These are phyloP conservation scores for Pachyuromys duprasi DNA, from an alignment of 2,797 vertebrate species.

Conservation along the genomic window DNA sequence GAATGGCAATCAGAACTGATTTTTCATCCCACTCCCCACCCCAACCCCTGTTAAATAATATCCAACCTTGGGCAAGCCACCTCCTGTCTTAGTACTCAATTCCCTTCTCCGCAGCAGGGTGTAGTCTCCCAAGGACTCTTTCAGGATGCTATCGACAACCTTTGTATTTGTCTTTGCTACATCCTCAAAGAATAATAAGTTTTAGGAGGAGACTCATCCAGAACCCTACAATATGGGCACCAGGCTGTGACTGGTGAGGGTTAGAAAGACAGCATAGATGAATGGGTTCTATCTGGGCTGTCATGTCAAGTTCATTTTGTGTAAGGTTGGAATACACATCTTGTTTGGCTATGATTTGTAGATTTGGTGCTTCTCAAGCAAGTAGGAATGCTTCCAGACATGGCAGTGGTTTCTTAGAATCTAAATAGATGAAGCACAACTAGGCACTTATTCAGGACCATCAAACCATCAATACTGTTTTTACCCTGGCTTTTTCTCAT, in stretches of 20 bases:
- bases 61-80: background rate
- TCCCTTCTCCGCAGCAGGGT: background rate
- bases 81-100: background rate
- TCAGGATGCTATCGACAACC: background rate
- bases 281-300: background rate
- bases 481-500: background rate
- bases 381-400: background rate
- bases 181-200: background rate
- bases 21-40: background rate
- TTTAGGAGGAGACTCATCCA: background rate
- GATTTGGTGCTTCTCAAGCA: background rate
- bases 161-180: background rate
- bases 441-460: background rate
- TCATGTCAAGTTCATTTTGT: background rate
- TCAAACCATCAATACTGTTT: background rate
- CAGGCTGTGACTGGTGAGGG: background rate
- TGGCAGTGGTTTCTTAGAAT: background rate
- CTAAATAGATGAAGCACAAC: background rate
- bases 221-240: background rate
- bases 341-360: background rate
- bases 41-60: background rate
- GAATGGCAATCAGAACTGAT: background rate
- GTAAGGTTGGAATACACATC: background rate
- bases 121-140: background rate
- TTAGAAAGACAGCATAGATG: background rate